phyloP scores from a whole-genome alignment of 2,113 vertebrate genomes.

The Holacanthus passer region DNA sequence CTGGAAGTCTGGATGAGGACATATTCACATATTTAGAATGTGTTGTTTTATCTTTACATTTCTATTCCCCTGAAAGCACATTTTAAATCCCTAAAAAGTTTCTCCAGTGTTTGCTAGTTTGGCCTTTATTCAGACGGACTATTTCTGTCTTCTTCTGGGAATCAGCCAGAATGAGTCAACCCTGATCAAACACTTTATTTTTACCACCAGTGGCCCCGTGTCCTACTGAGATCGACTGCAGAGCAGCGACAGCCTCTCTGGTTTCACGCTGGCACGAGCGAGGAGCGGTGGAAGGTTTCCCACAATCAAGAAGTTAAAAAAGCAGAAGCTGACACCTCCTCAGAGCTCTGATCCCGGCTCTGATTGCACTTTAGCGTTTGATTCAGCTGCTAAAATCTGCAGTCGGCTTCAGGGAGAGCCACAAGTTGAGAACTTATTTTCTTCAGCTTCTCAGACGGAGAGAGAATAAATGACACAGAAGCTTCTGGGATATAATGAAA shows the following conservation, averaged over 20 bases:
- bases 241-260: constrained; percentile 23
- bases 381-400: constrained; percentile 27
- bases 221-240: constrained; percentile 51
- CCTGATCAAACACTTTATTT: constrained; percentile 62
- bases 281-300: constrained; percentile 17
- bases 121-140: background rate
- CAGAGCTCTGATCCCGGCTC: constrained; percentile 22
- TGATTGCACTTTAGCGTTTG: constrained; percentile 36
- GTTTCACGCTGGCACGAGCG: constrained; percentile 29
- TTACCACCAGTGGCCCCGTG: constrained; percentile 34
- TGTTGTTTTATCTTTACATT: background rate
- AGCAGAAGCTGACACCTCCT: constrained; percentile 20
- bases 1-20: background rate
- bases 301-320: constrained; percentile 41
- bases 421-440: background rate
- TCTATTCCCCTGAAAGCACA: background rate
- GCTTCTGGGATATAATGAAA: background rate
- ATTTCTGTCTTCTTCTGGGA: constrained; percentile 44
- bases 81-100: constrained; percentile 5
- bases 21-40: background rate
- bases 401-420: background rate
- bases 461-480: background rate
- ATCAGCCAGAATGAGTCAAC: constrained; percentile 43
- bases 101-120: background rate
- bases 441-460: background rate